Percentiles rank a stretch among this genome's conserved stretches.
phyloP scores from a whole-genome alignment of 2,797 vertebrate species.

The Myiothlypis chrysogaster region DNA sequence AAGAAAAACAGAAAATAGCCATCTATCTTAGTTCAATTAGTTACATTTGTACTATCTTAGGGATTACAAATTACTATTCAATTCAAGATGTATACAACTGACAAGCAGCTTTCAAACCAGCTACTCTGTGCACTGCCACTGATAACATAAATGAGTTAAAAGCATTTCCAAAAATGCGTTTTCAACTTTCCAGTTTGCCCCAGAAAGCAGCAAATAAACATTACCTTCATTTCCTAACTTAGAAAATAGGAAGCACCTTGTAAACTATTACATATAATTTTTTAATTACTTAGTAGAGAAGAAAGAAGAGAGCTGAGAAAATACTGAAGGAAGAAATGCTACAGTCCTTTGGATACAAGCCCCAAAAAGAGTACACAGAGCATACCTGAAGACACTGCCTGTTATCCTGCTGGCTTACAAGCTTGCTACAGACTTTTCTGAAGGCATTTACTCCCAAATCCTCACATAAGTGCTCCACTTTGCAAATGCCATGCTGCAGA shows the following conservation, averaged over 20 bases:
- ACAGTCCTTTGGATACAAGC: neutral
- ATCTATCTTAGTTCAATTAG: neutral
- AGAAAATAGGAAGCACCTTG: conserved; percentile 1
- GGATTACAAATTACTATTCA: neutral
- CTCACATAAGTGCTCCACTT: conserved; percentile 24
- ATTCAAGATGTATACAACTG: neutral
- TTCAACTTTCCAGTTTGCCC: neutral
- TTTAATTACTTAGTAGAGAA: conserved; percentile 1
- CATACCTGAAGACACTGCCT: neutral
- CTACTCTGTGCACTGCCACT: too few species aligned
- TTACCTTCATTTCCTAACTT: neutral
- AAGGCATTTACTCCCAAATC: conserved; percentile 10
- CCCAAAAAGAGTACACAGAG: neutral
- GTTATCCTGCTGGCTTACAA: neutral
- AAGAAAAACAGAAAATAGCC: neutral
- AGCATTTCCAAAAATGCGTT: neutral
- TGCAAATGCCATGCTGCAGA: conserved; percentile 18
- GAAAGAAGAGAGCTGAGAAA: conserved; percentile 12
- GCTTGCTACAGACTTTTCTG: neutral
- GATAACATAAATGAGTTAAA: neutral
- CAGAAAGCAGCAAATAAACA: neutral
- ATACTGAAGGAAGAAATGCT: neutral
- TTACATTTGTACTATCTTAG: neutral
- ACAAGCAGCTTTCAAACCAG: neutral
- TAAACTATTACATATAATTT: conserved; percentile 11